Conservation (phyloP, 1,140 invertebrate genomes). For the Bombus pascuorum region DNA sequence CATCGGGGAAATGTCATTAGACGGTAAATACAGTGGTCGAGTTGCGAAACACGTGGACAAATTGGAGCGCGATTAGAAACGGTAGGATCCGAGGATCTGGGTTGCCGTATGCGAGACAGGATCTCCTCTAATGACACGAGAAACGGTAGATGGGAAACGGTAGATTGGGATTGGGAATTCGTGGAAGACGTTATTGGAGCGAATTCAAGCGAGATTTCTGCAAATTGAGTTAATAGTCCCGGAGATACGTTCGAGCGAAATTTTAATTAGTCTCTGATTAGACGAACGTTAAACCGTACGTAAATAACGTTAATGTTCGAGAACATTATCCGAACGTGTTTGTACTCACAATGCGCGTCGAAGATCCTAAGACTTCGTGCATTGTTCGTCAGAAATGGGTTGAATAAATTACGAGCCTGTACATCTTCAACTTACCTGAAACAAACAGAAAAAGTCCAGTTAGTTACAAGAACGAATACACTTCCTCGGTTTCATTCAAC, state of each 20-base stretch:
- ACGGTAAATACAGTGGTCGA: slow-evolving; percentile 35
- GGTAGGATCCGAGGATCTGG: slow-evolving; percentile 25
- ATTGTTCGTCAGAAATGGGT: not conserved
- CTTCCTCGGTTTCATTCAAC: not conserved
- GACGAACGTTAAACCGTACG: too few relatives aligned
- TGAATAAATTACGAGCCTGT: not conserved
- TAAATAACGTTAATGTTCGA: too few relatives aligned
- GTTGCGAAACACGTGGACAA: slow-evolving; percentile 52
- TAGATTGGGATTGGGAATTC: not conserved
- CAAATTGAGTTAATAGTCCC: too few relatives aligned
- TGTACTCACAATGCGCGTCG: not conserved
- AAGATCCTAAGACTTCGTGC: not conserved
- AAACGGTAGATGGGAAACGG: not conserved
- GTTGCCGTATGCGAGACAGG: not conserved
- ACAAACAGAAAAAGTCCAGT: not conserved
- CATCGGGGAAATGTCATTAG: slow-evolving; percentile 45
- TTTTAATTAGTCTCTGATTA: too few relatives aligned
- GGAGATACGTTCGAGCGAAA: too few relatives aligned
- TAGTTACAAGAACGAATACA: not conserved
- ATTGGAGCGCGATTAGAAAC: slow-evolving; percentile 35
- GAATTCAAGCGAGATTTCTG: too few relatives aligned
- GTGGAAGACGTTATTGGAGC: not conserved
- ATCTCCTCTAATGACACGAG: not conserved
- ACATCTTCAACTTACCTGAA: slow-evolving; percentile 8
- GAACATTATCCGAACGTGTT: not conserved